Base-by-base conservation (phyloP, 1,140 invertebrate genomes). In the Aphidius ervi region DNA sequence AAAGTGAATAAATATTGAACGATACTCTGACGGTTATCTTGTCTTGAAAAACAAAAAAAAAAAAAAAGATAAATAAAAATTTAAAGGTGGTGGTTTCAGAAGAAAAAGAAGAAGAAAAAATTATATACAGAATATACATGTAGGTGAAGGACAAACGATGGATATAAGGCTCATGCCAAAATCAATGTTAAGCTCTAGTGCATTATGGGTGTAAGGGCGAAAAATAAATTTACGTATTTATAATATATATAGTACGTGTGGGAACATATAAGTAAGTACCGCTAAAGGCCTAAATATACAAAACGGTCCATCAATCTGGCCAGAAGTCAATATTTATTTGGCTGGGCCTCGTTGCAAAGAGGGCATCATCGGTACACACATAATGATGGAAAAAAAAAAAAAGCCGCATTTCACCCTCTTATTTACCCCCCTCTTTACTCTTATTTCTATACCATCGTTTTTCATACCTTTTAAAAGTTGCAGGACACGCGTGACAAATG, bases 401-500 rank as follows among this genome's bases (percentile, higher is more conserved):
- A 31, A 3, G 4, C 23, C 23, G 23, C 2, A 31, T 31, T 31
- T 31, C 4, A 31, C 23, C 23, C 23, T 31, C 23, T 31, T 31
- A 31, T 31, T 16, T 16, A 16, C 23, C 23, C 23, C 23, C 23
- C 4, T 31, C 23, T 31, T 31, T 31, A 31, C 23, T 31, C 23
- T 31, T 31, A 31, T 31, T 31, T n/a, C 50, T 1, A 39, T 40
- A 23, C 49, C 4, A 54, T 54, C 39, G 39, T 16, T 6, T 54
- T 37, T 77, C 77, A 72, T 66, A 67, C 63, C 67, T 75, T 70
- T 69, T 59, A 53, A 64, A 54, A 63, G 69, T 70, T 67, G 63
- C 68, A 65, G 70, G 76, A 79, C 76, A 79, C 77, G 77, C 76
- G 78, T 79, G 78, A 80, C 78, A 79, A 79, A 79, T 79, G 76